A percentile compares a stretch with the other conserved stretches of the same genome.
Evolutionary conservation across 2,888 invertebrate species (phyloP).

Genomic region (Agrotis ipsilon): DNA sequence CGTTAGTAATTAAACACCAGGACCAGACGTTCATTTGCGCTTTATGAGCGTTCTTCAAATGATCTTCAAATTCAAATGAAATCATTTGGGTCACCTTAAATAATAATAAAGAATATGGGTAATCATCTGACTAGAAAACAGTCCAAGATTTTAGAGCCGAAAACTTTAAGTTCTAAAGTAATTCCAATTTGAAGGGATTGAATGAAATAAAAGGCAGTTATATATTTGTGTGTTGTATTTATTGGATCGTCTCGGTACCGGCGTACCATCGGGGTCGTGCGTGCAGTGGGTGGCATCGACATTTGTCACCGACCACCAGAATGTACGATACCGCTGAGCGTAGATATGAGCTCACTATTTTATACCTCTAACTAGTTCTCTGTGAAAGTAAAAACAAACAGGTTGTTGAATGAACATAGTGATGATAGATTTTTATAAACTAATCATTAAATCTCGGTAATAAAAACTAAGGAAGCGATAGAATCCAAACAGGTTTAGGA

Average conservation of each 20-base stretch:
- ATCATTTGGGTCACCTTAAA: slow-evolving; percentile 2
- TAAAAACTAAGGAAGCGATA: too few species aligned
- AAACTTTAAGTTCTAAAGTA: slow-evolving; percentile 49
- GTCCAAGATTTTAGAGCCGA: background rate
- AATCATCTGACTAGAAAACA: slow-evolving; percentile 13
- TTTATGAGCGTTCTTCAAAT: slow-evolving; percentile 21
- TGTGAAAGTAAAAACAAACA: background rate
- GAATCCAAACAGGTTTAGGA: too few species aligned
- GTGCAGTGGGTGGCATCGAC: slow-evolving; percentile 88
- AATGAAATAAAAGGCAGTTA: slow-evolving; percentile 74
- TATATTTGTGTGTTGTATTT: slow-evolving; percentile 80
- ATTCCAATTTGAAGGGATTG: slow-evolving; percentile 59
- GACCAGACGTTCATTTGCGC: slow-evolving; percentile 10
- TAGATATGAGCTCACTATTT: slow-evolving; percentile 17
- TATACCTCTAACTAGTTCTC: too few species aligned
- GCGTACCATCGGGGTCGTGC: slow-evolving; percentile 75
- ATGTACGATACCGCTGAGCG: slow-evolving; percentile 59
- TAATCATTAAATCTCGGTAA: too few species aligned
- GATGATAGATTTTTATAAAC: too few species aligned
- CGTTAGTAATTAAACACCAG: slow-evolving; percentile 60
- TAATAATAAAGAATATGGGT: slow-evolving; percentile 14
- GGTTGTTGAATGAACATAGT: background rate
- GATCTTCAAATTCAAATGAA: slow-evolving; percentile 27
- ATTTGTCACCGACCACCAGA: slow-evolving; percentile 83
- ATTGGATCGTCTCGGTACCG: slow-evolving; percentile 77